Conservation (phyloP, 2,888 invertebrate species). For the Cataglyphis altisquamis region DNA sequence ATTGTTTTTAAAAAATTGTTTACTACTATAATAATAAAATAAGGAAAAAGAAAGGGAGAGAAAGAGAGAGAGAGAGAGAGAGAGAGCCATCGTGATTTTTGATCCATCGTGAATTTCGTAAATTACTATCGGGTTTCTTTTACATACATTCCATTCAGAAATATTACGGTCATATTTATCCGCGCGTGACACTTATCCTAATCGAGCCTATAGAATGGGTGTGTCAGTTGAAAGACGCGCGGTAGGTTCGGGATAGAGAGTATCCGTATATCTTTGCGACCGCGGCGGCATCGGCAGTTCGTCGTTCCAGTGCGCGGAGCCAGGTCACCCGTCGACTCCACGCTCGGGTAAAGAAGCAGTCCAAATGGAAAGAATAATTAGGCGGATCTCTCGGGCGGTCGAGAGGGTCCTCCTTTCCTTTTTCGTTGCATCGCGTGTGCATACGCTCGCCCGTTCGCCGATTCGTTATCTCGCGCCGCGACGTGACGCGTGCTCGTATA, state of each 20-base stretch:
- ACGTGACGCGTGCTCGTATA: constrained; percentile 56
- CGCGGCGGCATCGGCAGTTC: background rate
- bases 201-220: constrained; percentile 30
- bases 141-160: background rate
- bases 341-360: constrained; percentile 76
- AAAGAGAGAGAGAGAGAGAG: background rate
- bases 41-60: background rate
- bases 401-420: constrained; percentile 51
- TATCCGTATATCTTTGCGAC: background rate
- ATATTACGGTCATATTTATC: constrained; percentile 25
- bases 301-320: constrained; percentile 72
- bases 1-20: constrained; percentile 12
- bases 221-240: constrained; percentile 26
- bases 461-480: constrained; percentile 53
- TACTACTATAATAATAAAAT: background rate
- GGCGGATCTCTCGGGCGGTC: constrained; percentile 60
- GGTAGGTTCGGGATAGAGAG: constrained; percentile 18
- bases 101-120: constrained; percentile 4
- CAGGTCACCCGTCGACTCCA: constrained; percentile 72
- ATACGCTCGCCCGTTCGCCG: constrained; percentile 6
- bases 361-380: constrained; percentile 74
- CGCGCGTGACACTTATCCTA: constrained; percentile 28
- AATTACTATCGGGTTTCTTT: constrained; percentile 1
- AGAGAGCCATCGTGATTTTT: constrained; percentile 32
- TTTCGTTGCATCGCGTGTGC: constrained; percentile 39